These are phyloP conservation scores for Achroia grisella DNA, from an alignment of 1,140 invertebrate species.

Conservation along the genomic window DNA sequence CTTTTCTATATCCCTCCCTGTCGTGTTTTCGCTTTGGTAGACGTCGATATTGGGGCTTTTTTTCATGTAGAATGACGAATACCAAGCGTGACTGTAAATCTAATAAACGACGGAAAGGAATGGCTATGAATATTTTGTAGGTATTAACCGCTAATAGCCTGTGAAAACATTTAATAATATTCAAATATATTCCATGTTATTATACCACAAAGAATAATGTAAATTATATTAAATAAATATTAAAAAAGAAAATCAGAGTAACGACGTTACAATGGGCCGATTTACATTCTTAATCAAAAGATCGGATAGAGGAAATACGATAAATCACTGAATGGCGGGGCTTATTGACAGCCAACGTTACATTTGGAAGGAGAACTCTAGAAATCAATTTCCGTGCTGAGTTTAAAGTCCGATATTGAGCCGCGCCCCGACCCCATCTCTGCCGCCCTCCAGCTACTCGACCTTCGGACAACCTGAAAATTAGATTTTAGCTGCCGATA, in stretches of 20 bases:
- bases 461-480: constrained; percentile 43
- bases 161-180: no score
- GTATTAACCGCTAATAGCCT: no score
- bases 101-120: constrained; percentile 10
- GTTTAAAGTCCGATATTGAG: constrained; percentile 45
- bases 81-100: constrained; percentile 17
- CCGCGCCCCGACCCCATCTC: neutral
- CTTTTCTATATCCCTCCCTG: constrained; percentile 29
- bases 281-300: constrained; percentile 11
- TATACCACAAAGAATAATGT: no score
- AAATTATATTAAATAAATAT: no score
- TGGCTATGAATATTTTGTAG: neutral
- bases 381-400: constrained; percentile 56
- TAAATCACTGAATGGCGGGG: constrained; percentile 33
- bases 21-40: constrained; percentile 35
- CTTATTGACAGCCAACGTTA: constrained; percentile 32
- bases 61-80: constrained; percentile 19
- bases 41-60: constrained; percentile 35
- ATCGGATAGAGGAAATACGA: constrained; percentile 16
- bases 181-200: no score
- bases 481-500: constrained; percentile 39
- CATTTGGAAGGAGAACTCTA: constrained; percentile 34
- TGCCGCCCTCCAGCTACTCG: constrained; percentile 18
- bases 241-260: neutral
- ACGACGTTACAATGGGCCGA: neutral